A percentile compares a stretch with the other conserved stretches of the same genome.
Conservation (phyloP, 2,113 vertebrate species). For the Panthera leo region DNA sequence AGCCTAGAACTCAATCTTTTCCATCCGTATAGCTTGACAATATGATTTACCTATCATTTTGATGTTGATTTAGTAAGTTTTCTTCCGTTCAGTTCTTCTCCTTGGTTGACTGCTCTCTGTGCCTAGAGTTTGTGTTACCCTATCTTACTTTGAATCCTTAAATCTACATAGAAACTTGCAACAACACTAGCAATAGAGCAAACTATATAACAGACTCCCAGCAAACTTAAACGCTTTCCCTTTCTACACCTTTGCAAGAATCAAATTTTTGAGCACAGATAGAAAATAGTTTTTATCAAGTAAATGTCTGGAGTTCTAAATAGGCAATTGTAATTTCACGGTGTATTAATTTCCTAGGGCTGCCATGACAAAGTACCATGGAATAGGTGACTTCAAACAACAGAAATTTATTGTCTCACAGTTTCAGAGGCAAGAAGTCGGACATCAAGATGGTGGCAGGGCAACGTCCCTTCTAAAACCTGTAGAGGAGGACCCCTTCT, state of each 20-base stretch:
- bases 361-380: background rate
- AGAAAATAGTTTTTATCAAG: background rate
- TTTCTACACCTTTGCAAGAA: background rate
- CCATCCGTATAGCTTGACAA: background rate
- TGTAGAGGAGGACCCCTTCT: background rate
- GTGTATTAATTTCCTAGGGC: background rate
- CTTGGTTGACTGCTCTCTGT: background rate
- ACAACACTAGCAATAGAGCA: background rate
- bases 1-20: background rate
- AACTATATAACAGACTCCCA: background rate
- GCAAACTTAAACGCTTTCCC: background rate
- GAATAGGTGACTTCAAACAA: background rate
- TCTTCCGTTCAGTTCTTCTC: background rate
- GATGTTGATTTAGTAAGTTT: background rate
- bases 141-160: constrained; percentile 27
- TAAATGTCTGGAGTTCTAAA: background rate
- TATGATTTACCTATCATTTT: background rate
- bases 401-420: background rate
- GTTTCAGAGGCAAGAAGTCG: background rate
- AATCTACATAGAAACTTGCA: background rate
- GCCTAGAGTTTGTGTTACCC: background rate
- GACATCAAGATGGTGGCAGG: background rate
- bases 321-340: background rate
- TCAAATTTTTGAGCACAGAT: background rate
- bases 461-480: background rate